Evolutionary conservation across 2,797 vertebrate species (phyloP).

Genomic region (Kryptolebias ocellatus): DNA sequence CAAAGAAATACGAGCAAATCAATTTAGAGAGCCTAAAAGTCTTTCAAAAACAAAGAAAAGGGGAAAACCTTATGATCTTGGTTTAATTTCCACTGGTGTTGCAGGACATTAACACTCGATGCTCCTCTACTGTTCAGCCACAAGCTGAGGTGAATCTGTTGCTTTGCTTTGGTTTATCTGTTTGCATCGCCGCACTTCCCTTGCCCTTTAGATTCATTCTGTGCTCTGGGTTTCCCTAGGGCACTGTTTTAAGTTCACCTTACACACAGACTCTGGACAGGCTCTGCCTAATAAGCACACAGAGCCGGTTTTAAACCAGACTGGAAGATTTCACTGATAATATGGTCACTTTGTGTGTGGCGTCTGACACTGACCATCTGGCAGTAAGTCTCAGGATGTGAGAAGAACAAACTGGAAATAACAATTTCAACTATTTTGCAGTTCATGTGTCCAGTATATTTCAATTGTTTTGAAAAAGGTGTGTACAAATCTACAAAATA

Average conservation of each 20-base stretch:
- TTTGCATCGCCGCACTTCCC: not conserved
- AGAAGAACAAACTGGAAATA: not conserved
- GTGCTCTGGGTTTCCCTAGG: not conserved
- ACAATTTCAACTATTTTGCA: not conserved
- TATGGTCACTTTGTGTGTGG: conserved; percentile 1
- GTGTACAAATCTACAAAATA: not conserved
- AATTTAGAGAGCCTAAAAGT: too few relatives aligned
- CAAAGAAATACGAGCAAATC: not conserved
- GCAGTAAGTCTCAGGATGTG: too few relatives aligned
- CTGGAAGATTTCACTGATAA: not conserved
- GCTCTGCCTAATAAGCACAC: not conserved
- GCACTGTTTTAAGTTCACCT: conserved; percentile 4
- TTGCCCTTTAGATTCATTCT: conserved; percentile 1
- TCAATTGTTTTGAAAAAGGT: not conserved
- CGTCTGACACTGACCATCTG: not conserved
- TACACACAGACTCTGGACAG: not conserved
- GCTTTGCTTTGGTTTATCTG: not conserved
- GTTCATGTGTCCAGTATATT: not conserved
- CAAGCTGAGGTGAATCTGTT: not conserved
- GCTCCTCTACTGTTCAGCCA: too few relatives aligned
- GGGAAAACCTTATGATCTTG: not conserved
- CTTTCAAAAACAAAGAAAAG: too few relatives aligned
- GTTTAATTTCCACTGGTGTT: not conserved
- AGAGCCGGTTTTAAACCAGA: not conserved
- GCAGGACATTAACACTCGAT: not conserved